Conservation (phyloP, 35 echinoderm and acorn worm species). For the Amphiura filiformis region DNA sequence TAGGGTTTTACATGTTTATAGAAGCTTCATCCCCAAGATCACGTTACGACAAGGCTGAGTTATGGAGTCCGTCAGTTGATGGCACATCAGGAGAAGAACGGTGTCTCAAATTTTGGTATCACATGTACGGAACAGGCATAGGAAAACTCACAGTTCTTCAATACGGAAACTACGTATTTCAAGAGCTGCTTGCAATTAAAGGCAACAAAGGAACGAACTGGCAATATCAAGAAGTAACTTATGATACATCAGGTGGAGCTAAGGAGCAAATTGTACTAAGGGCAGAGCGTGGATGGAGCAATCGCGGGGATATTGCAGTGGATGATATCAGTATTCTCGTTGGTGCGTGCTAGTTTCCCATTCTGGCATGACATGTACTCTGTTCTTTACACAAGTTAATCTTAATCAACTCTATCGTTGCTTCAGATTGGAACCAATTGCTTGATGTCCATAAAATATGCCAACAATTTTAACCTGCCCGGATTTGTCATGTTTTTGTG, state of each 20-base stretch:
- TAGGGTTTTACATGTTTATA: not conserved
- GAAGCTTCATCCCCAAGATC: slow-evolving; percentile 40
- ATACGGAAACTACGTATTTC: slow-evolving; percentile 1
- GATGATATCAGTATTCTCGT: not conserved
- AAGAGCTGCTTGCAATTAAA: not conserved
- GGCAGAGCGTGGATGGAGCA: not conserved
- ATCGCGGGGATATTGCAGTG: not conserved
- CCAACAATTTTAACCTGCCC: too few relatives aligned
- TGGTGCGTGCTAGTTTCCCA: not conserved
- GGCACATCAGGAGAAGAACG: not conserved
- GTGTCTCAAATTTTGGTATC: slow-evolving; percentile 94
- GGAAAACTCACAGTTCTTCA: slow-evolving; percentile 52
- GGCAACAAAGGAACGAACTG: not conserved
- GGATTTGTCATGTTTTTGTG: too few relatives aligned
- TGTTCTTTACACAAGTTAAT: too few relatives aligned
- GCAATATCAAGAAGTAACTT: not conserved
- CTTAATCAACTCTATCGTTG: too few relatives aligned
- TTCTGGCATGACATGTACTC: too few relatives aligned
- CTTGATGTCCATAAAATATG: too few relatives aligned
- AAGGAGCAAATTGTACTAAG: not conserved
- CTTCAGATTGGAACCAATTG: too few relatives aligned
- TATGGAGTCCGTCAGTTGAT: slow-evolving; percentile 39
- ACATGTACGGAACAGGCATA: slow-evolving; percentile 71
- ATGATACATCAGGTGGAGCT: not conserved
- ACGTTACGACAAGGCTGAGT: slow-evolving; percentile 47